Evolutionary conservation across 2,113 vertebrate genomes (phyloP), one percentile per base, ranked within the genome.

Genomic region (Chamaea fasciata): DNA sequence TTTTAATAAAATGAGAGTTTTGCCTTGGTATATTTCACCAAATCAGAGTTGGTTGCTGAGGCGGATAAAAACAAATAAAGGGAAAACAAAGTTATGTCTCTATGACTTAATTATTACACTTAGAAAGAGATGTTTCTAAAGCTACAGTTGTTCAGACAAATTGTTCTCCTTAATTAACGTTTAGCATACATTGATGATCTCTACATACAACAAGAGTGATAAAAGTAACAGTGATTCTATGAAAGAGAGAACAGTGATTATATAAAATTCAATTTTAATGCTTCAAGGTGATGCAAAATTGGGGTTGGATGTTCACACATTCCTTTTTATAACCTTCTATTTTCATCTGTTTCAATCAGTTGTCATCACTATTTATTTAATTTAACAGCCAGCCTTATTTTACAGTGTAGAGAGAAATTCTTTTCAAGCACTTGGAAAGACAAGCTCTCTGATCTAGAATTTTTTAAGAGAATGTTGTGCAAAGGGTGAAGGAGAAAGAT

Each of bases 301-400:
- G 49, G 73, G 18, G 20, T 21, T 46, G 15, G 11, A 53, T 80
- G 8, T 2, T 27, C 7, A 30, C 6, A 14, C 0, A 0, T 67
- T 82, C 12, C 15, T 69, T 12, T 28, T 71, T 42, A 75, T 80
- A 79, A 28, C 3, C 60, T 62, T 44, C 22, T 11, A 15, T 23
- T 74, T 65, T 65, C 5, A 33, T 69, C 13, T 62, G 19, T 69
- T 83, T 69, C 10, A 24, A 50, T 37, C 11, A 30, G 24, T 35
- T 73, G 28, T 35, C 67, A 17, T 68, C 57, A 20, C 30, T 75
- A 44, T 49, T 71, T 78, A 47, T 49, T 59, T 55, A 2, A 55
- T 55, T 79, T 53, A 80, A 49, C 62, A 30, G 35, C 13, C 11
- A 15, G 3, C 3, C 6, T 57, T 57, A 42, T 67, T 86, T 91